A percentile compares a stretch with the other conserved stretches of the same genome.
phyloP scores from a whole-genome alignment of 2,888 invertebrate genomes.

The Noctua fimbriata region DNA sequence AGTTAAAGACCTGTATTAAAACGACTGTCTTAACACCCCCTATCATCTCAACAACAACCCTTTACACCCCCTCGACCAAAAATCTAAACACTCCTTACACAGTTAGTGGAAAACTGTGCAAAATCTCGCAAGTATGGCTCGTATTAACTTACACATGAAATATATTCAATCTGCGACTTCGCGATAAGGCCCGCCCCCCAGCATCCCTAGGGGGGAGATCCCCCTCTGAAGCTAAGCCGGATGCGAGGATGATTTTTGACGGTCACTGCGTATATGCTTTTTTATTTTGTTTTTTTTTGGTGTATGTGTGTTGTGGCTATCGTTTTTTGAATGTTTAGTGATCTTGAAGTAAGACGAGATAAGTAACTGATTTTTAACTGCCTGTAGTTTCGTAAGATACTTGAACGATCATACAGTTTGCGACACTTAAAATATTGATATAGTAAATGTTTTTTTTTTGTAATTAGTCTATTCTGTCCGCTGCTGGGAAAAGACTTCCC shows the following conservation, averaged over 20 bases:
- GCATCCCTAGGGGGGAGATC: constrained; percentile 54
- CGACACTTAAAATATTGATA: background rate
- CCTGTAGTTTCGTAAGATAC: background rate
- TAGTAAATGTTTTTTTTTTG: background rate
- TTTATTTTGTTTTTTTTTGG: constrained; percentile 60
- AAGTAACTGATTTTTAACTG: background rate
- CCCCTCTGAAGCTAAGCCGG: constrained; percentile 76
- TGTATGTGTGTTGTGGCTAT: background rate
- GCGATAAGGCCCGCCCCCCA: constrained; percentile 89
- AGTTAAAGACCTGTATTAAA: background rate
- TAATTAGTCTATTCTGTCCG: too few species aligned
- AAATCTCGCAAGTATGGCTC: constrained; percentile 75
- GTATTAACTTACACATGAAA: constrained; percentile 91
- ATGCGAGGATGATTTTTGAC: constrained; percentile 81
- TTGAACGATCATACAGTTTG: background rate
- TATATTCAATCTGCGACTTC: constrained; percentile 92
- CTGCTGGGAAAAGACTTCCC: too few species aligned
- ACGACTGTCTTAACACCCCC: background rate
- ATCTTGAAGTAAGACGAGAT: background rate
- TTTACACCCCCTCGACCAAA: constrained; percentile 35
- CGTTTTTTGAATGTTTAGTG: background rate
- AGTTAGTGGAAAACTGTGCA: constrained; percentile 68
- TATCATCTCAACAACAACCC: constrained; percentile 3
- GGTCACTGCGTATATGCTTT: constrained; percentile 78
- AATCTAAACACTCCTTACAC: constrained; percentile 45